Conservation (phyloP, 2,797 vertebrate species). For the Phrynocephalus forsythii region DNA sequence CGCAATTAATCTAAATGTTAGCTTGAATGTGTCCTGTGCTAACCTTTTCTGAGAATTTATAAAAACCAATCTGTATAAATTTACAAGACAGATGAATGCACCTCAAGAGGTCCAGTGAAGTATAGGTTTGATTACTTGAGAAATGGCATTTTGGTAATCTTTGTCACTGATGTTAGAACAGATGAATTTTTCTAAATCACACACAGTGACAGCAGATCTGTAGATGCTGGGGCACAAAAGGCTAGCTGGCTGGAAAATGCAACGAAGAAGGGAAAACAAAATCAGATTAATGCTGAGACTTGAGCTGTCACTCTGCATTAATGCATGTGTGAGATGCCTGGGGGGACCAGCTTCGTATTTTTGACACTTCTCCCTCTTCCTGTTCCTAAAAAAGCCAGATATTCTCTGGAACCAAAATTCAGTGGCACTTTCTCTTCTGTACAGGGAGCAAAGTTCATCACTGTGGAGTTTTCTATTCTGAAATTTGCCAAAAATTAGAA, state of each 20-base stretch:
- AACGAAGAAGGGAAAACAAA: conserved; percentile 42
- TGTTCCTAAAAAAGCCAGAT: neutral
- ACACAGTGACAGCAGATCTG: conserved; percentile 41
- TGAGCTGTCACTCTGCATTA: conserved; percentile 38
- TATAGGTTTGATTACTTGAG: neutral
- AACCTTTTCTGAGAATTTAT: neutral
- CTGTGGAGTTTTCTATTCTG: conserved; percentile 1
- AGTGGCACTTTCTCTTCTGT: conserved; percentile 3
- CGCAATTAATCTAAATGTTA: neutral
- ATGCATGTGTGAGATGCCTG: fast-evolving
- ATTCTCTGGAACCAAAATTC: conserved; percentile 20
- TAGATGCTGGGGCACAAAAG: conserved; percentile 47
- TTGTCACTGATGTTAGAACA: neutral
- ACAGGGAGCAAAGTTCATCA: neutral
- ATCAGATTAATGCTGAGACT: conserved; percentile 13
- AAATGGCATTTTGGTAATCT: conserved; percentile 11
- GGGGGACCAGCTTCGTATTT: neutral
- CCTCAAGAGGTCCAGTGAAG: conserved; percentile 13
- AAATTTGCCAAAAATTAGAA: neutral
- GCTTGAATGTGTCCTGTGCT: neutral
- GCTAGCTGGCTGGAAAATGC: conserved; percentile 47
- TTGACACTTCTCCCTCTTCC: neutral
- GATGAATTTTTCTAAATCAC: conserved; percentile 38
- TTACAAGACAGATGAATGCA: neutral
- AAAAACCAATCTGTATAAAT: neutral